phyloP scores from a whole-genome alignment of 2,797 vertebrate species.

The Smutsia gigantea region DNA sequence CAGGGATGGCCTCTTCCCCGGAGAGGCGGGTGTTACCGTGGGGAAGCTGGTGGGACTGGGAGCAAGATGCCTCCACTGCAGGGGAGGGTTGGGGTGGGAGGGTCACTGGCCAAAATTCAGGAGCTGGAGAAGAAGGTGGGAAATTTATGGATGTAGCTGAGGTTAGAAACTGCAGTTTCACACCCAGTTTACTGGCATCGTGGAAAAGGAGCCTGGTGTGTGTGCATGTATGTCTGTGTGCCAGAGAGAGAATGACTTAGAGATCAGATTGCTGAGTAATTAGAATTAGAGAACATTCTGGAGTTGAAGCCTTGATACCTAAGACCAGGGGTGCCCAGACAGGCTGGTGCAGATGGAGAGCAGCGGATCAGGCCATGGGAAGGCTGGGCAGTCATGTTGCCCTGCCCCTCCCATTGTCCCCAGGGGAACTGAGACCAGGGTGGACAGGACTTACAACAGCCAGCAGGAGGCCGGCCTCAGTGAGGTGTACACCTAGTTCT shows the following conservation, averaged over 20 bases:
- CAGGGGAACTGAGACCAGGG: background rate
- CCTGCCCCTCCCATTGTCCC: background rate
- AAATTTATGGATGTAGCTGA: background rate
- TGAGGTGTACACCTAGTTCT: background rate
- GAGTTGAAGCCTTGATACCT: background rate
- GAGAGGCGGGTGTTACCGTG: background rate
- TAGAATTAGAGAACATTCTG: background rate
- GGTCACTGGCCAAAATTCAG: background rate
- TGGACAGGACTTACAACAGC: background rate
- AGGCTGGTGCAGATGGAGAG: background rate
- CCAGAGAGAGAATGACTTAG: background rate
- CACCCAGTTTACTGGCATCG: background rate
- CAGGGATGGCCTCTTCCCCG: background rate
- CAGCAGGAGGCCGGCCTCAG: background rate
- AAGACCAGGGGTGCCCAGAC: background rate
- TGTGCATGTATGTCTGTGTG: background rate
- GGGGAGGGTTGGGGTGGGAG: background rate
- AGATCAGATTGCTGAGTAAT: background rate
- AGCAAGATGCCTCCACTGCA: background rate
- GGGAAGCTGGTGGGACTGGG: background rate
- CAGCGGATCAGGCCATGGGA: background rate
- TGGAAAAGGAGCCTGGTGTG: background rate
- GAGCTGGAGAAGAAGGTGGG: background rate
- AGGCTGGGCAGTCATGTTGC: background rate
- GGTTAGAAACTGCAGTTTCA: background rate